Evolutionary conservation across 2,797 vertebrate genomes (phyloP), one percentile per base, ranked within the genome.

Genomic region (Muscicapa comitata): DNA sequence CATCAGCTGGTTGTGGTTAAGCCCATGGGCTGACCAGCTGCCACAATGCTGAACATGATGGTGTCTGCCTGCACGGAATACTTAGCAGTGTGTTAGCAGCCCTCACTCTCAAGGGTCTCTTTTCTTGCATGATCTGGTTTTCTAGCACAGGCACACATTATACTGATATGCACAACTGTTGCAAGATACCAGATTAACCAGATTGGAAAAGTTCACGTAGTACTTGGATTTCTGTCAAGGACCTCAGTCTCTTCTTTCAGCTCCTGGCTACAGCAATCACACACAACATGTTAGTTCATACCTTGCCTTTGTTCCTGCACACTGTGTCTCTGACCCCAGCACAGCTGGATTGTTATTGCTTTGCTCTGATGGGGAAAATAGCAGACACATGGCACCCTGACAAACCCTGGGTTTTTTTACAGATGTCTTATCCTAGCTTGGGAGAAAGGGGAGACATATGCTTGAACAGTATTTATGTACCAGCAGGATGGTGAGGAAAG

Each of bases 1-100:
- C 53, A 92, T 95, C 93, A 93, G 92, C 88, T 95, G 93, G 86
- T 90, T 96, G 92, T 86, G 93, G 95, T 94, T 97, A 95, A 95
- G 78, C 40, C 81, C 92, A 95, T 86, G 78, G 94, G 76, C 55
- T 95, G 88, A 94, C 91, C 92, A 94, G 92, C 81, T 95, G 92
- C 84, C 92, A 89, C 90, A 86, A 23, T 2, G 13, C 51, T 94
- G 85, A 94, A 76, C 62, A 53, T 5, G 65, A 75, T 3, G 14
- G 68, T 70, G 58, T 86, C 84, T 86, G 86, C 82, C 87, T 90
- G 79, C 1, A 1, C 19, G 66, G 81, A 94, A 21, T 90, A 66
- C 85, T 86, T 86, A 91, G 80, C 51, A 74, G 79, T 12, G 45
- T 88, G 68, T 45, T 86, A 92, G 94, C 88, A 89, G 70, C 70